Percentiles rank a stretch among this genome's conserved stretches.
These are phyloP conservation scores for Artemia sinica DNA, from an alignment of 2,888 invertebrate species.

Conservation along the genomic window DNA sequence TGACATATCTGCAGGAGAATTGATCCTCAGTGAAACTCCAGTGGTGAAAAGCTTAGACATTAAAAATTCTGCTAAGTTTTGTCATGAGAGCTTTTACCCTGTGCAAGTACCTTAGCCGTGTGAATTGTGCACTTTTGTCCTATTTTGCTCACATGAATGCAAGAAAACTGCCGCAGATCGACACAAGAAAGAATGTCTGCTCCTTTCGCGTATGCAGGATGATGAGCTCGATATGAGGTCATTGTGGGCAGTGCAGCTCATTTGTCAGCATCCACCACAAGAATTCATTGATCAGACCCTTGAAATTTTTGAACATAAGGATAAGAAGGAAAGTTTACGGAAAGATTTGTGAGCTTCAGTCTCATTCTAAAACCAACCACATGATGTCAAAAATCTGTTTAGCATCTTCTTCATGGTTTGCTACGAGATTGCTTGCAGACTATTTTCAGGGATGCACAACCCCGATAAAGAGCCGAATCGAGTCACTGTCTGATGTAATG, in stretches of 20 bases:
- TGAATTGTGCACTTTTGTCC: not conserved
- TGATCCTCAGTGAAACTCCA: constrained; percentile 7
- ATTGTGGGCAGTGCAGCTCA: not conserved
- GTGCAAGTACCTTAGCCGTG: not conserved
- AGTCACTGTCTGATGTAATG: not conserved
- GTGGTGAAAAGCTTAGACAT: not conserved
- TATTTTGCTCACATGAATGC: not conserved
- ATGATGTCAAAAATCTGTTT: not conserved
- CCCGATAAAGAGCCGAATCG: not conserved
- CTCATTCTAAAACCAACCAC: not conserved
- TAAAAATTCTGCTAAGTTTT: not conserved
- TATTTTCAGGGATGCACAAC: not conserved
- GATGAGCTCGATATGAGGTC: not conserved
- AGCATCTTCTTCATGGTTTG: not conserved
- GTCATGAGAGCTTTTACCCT: not conserved
- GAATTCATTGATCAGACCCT: constrained; percentile 5
- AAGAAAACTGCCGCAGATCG: not conserved
- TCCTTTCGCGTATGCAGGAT: not conserved
- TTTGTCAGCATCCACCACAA: not conserved
- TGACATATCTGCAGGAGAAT: not conserved
- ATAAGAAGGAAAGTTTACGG: not conserved
- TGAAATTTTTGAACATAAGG: not conserved
- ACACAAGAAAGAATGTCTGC: not conserved
- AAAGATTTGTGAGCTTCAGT: not conserved
- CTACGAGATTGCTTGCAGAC: not conserved